Evolutionary conservation across 2,888 invertebrate species (phyloP), one percentile per base, ranked within the genome.

Genomic region (Coelogynopora nodosa): DNA sequence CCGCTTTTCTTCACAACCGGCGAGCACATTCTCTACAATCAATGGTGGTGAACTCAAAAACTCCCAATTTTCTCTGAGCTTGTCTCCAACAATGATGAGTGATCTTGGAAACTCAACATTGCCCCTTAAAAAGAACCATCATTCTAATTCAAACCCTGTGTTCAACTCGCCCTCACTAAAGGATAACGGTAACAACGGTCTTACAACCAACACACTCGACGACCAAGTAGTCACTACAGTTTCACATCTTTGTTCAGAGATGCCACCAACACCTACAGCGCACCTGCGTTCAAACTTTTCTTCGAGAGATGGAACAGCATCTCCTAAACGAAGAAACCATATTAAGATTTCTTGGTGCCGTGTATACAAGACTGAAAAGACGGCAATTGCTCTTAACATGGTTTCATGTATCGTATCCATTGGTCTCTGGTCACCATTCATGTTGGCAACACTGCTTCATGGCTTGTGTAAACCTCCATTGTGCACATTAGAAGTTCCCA

Each of bases 381-480:
- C 86, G 0, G 67, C 86, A 74, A 67, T 85, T 80, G 74, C 86
- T 26, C 67, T 87, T 10, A 87, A 87, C 28, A 67, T 86, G 86
- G 30, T 85, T 18, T 67, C 86, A 29, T 86, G 67, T 23, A 67
- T 87, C 1, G 67, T 87, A 0, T 85, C 86, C 5, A 67, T 67
- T 0, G 86, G 67, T 26, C 67, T 87, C 2, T 87, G 87, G 87
- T 87, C 87, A n/a, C 87, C 87, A 23, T 74, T 86, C 18, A 87
- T 87, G 29, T 23, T 87, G 5, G 86, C 30, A 13, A 87, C 85
- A 30, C 67, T 87, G 13, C 67, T 80, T 49, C 86, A 87, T 30
- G 67, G 86, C n/a, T 30, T 87, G 0, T 87, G 87, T 27, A 27
- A 82, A 27, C 80, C 26, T 18, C 74, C 85, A 13, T 30, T 74